Base-by-base conservation (phyloP, 2,888 invertebrate genomes). In the Drosophila formosana region DNA sequence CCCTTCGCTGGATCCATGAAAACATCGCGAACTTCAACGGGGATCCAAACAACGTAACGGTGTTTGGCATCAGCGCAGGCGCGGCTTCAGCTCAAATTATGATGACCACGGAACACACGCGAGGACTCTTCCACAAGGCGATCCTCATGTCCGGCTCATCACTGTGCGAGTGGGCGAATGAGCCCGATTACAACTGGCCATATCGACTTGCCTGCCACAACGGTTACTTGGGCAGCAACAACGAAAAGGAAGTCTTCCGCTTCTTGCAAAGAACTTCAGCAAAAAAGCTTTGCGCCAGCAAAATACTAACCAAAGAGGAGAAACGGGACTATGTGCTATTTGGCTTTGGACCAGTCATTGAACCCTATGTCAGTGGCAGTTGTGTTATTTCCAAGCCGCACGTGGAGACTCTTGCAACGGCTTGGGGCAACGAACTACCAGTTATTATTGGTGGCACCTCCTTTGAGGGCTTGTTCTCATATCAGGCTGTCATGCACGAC, bases 11-110 rank as follows among this genome's bases (percentile, higher is more conserved):
- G 94, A 82, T 94, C 1, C 90, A 92, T 58, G 81, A 90, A 11
- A 94, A 94, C 75, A 92, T 93, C 11, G 45, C 76, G 0, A 75
- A 83, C 13, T 94, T 94, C 72, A 92, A 93, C 64, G 94, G 94
- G 0, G 93, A 94, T 82, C 86, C 92, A 1, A 77, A 92, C 5
- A 94, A 94, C 75, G 91, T 92, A 1, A 94, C 93, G 0, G 78
- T 94, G 9, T 93, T 93, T 78, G 94, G 94, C 0, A 92, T 93
- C 67, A 94, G 94, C 78, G 93, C 93, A 7, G 94, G 94, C 1
- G 93, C 89, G 3, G 92, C 91, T 6, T 91, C 93, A 1, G 90
- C 91, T 0, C 93, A 94, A 74, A 91, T 91, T 51, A 85, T 93
- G 78, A 89, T 93, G 74, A 82, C 92, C 11, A 93, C 93, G 0